Evolutionary conservation across 92 coral and sea anemone species (phyloP), one percentile per base, ranked within the genome.

Genomic region (Zoanthus gigantus): DNA sequence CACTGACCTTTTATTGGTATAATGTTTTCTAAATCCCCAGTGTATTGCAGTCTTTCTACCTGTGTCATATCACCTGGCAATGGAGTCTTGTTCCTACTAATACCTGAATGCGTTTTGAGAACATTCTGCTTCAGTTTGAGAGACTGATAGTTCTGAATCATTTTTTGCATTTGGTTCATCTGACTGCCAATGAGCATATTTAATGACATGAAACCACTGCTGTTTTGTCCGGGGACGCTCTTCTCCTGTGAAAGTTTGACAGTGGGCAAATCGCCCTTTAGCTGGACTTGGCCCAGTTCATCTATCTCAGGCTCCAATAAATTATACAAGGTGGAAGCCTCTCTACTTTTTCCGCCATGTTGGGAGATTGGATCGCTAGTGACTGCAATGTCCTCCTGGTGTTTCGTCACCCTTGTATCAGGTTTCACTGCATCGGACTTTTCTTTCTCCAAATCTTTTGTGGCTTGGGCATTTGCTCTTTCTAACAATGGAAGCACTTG

Each of bases 261-360:
- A 6, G 16, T 16, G 4, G 68, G 60, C 54, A 63, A n/a, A 15
- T 81, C 85, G 44, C 85, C 85, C 85, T 81, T 81, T 13, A 42
- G 75, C n/a, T 81, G 85, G 37, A 31, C 30, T 46, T 28, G 30
- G 30, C 61, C 75, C 16, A 81, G 75, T 14, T 32, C 60, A 2
- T 45, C 29, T 8, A 81, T 48, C 75, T 81, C 85, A 16, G 85
- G 85, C 46, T 81, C 85, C 10, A 81, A 45, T 57, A 81, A 12
- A 9, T 81, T 60, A 7, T 60, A 66, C 44, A 66, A 10, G 17
- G 85, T 74, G 10, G 85, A 81, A 9, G 56, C 31, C 63, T 81
- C 85, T 45, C 66, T 81, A 30, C 85, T 81, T 65, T 81, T 75
- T 66, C 85, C 85, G 66, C 61, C 76, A 23, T 81, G 74, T 68